Base-by-base conservation (phyloP, 2,113 vertebrate genomes). In the Nothoprocta perdicaria region DNA sequence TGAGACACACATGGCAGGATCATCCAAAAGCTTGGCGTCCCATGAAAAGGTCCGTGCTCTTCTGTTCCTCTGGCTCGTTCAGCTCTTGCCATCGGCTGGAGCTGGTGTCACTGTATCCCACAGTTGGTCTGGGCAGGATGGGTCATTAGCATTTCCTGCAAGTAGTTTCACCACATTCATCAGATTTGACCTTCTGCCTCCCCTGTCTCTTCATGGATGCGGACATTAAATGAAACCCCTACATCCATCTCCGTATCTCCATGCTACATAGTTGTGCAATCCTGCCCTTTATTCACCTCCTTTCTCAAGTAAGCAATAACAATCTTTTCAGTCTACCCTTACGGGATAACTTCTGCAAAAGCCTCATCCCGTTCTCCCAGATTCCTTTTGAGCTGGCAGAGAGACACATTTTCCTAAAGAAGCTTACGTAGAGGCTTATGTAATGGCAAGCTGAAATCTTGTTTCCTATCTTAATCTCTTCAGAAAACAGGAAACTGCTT, bases 1-100 rank as follows among this genome's bases (percentile, higher is more conserved):
- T 62, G 99, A 99, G 95, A 99, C 99, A 12, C 98, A 99, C 50
- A 97, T 98, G 96, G 98, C 98, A 2, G 98, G 97, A 80, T 95
- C 98, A 63, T 97, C 98, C 75, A 99, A 99, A 94, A 98, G 83
- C 68, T 96, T 96, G 50, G 95, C 98, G 62, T 98, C 98, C 76
- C 97, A 93, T 73, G 95, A 98, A 1, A 99, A 99, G 98, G 99
- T 99, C 85, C 93, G 95, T 94, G 57, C 6, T 26, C 60, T 14
- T 48, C 88, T 60, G 21, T n/a, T 18, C n/a, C 55, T 63, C 3
- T 26, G 24, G 3, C 62, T 27, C n/a, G 26, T 61, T 52, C 19
- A 65, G 18, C 26, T n/a, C 55, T 41, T 50, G 74, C 50, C 71
- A 65, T 80, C 60, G 23, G 66, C 46, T 50, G 35, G 33, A 21